Evolutionary conservation across 2,113 vertebrate genomes (phyloP), one percentile per base, ranked within the genome.

Genomic region (Ptilonorhynchus violaceus): DNA sequence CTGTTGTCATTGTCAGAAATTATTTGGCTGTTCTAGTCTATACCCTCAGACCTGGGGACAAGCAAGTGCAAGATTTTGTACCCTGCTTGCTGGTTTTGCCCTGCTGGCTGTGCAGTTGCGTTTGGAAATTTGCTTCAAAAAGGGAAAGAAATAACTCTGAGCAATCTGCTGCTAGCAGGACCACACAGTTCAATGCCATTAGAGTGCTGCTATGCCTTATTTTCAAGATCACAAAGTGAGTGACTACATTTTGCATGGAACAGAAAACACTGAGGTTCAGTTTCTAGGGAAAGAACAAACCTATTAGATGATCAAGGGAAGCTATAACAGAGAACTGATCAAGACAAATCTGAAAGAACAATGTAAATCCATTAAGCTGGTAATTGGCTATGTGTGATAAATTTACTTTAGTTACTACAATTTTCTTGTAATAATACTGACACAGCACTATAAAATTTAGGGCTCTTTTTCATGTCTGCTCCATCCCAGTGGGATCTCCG

Each of bases 391-490:
- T 27, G 28, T 9, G 10, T 70, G 82, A 92, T 91, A 94, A 86
- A 90, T 85, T 83, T 78, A 41, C 78, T 96, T 95, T 60, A 84
- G 53, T 75, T 77, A 88, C 53, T 27, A 75, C 31, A 46, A 60
- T 88, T 92, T 88, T 78, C 82, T 90, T 81, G 78, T 66, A 83
- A 87, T 58, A 91, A 76, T 88, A 95, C 80, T 93, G 92, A 80
- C 96, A 92, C 79, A 92, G 85, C 82, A 85, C 64, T 94, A 53
- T 79, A 93, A 92, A 96, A 96, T 97, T 64, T 92, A 94, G 90
- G 68, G 58, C 58, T 93, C 79, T 88, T 95, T 97, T 90, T 96
- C 63, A 88, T 89, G 85, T 96, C 83, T 92, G n/a, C 59, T 91
- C 59, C 70, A 89, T 95, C 90, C 87, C 88, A 88, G 85, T 87